Evolutionary conservation across 1,140 invertebrate genomes (phyloP).

Genomic region (Galendromus occidentalis): DNA sequence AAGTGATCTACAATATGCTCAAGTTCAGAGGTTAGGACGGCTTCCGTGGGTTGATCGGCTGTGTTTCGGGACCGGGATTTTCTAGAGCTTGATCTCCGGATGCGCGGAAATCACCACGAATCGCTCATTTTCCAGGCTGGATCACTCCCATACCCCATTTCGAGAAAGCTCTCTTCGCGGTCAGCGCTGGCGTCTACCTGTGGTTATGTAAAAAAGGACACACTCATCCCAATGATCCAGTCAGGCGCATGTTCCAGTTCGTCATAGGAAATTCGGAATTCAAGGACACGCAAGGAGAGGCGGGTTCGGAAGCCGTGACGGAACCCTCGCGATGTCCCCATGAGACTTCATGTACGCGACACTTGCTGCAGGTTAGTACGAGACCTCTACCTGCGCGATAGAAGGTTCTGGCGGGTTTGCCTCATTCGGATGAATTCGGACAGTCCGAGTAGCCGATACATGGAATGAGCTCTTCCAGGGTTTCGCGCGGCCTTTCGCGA

Average conservation of each 20-base stretch:
- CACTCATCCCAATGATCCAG: constrained; percentile 6
- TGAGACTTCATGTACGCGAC: no score
- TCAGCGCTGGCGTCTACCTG: constrained; percentile 1
- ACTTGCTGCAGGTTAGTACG: no score
- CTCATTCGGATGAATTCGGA: no score
- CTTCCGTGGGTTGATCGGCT: not conserved
- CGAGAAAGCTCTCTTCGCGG: not conserved
- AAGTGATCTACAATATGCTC: constrained; percentile 6
- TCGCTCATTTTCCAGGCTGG: not conserved
- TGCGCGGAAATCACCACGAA: no score
- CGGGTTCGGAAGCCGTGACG: no score
- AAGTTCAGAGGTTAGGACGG: not conserved
- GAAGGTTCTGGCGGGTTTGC: no score
- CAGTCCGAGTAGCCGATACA: no score
- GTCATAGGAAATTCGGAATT: not conserved
- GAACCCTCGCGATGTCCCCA: no score
- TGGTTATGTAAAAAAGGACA: constrained; percentile 6
- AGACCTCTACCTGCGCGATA: no score
- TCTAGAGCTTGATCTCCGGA: not conserved
- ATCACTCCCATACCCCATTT: constrained; percentile 6
- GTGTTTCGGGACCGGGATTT: not conserved
- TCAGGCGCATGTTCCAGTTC: not conserved
- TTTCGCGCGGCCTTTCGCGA: not conserved
- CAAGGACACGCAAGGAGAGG: no score
- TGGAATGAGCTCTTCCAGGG: not conserved